phyloP scores from a whole-genome alignment of 2,113 vertebrate species.

The Gallinago jamesoni region DNA sequence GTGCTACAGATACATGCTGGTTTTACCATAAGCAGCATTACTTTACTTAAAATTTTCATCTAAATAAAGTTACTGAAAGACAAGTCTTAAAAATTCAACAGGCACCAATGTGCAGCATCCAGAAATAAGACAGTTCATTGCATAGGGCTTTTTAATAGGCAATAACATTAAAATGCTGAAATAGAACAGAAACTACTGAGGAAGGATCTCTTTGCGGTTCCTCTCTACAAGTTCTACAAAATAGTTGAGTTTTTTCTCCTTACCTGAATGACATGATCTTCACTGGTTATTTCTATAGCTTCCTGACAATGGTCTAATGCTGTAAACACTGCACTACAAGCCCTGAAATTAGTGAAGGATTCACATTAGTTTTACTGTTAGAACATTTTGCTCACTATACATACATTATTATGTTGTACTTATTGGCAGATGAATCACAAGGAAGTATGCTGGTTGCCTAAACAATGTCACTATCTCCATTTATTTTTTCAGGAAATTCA shows the following conservation, averaged over 20 bases:
- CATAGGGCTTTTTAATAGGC: neutral
- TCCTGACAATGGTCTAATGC: constrained; percentile 94
- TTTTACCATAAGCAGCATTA: neutral
- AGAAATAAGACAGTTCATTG: neutral
- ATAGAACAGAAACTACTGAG: neutral
- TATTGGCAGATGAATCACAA: neutral
- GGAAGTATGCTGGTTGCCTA: neutral
- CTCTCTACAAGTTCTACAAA: neutral
- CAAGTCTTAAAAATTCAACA: neutral
- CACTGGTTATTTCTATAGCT: constrained; percentile 95
- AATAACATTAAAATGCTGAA: neutral
- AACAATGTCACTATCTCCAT: neutral
- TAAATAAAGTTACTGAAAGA: neutral
- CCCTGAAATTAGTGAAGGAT: constrained; percentile 78
- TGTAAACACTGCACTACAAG: constrained; percentile 91
- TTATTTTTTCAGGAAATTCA: neutral
- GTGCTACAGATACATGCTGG: neutral
- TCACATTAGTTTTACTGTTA: constrained; percentile 25
- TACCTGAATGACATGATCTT: constrained; percentile 97
- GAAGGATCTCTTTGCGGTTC: neutral
- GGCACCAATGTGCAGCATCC: neutral
- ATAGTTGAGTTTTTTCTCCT: neutral
- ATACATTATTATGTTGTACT: neutral
- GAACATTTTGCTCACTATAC: neutral
- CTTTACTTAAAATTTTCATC: neutral